A percentile compares a stretch with the other conserved stretches of the same genome.
Conservation (phyloP, 2,888 invertebrate species). For the Limnephilus marmoratus region DNA sequence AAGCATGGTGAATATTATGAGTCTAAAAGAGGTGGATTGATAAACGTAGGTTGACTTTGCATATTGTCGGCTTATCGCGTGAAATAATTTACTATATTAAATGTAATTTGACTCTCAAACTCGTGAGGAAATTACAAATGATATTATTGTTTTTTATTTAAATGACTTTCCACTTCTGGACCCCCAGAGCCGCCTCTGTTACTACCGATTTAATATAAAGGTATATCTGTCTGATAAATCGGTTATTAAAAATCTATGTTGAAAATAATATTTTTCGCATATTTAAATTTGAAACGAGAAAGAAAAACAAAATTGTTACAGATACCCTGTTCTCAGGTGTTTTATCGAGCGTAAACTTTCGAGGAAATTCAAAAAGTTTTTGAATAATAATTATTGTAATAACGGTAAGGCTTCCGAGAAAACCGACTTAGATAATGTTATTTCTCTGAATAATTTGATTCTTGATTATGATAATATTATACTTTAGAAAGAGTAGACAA, state of each 20-base stretch:
- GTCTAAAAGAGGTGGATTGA: too few relatives aligned
- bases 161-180: too few relatives aligned
- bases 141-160: too few relatives aligned
- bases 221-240: not conserved
- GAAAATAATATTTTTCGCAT: not conserved
- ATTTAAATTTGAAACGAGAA: not conserved
- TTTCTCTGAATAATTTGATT: not conserved
- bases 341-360: not conserved
- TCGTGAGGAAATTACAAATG: too few relatives aligned
- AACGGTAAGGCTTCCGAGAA: not conserved
- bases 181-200: too few relatives aligned
- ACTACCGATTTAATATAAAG: not conserved
- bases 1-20: too few relatives aligned
- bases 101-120: too few relatives aligned
- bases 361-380: constrained; percentile 12
- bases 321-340: constrained; percentile 12
- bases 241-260: not conserved
- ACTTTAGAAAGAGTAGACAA: not conserved
- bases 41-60: too few relatives aligned
- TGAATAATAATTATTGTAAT: not conserved
- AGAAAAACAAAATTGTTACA: constrained; percentile 38
- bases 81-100: too few relatives aligned
- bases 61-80: too few relatives aligned
- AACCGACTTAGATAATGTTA: not conserved
- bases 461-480: not conserved